Evolutionary conservation across 2,888 invertebrate genomes (phyloP), one percentile per base, ranked within the genome.

Genomic region (Tenthredo notha): DNA sequence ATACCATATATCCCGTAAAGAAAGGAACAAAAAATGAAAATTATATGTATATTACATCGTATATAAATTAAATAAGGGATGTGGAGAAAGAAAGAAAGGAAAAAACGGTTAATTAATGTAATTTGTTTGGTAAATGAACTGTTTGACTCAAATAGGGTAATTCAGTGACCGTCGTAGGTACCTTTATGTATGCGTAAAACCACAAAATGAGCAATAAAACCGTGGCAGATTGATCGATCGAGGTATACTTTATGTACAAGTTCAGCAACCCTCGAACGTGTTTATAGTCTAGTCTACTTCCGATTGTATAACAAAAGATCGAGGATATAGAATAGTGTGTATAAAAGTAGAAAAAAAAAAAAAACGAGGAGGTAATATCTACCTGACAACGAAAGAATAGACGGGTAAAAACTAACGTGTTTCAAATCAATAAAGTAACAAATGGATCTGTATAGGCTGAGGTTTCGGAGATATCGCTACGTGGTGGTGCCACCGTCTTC

Each of bases 201-300:
- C 43, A 40, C 77, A 21, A 50, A 54, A 77, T 40, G 80, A 40
- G 10, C 43, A 61, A 80, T 61, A 61, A 80, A 40, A 80, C 40
- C 37, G 58, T 37, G 21, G 21, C 61, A 10, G 25, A 40, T 43
- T 21, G 61, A 80, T 80, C 61, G 40, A 80, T 80, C 61, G 40
- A 75, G n/a, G 54, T 50, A 6, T 54, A 7, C 7, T 2, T 7
- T 7, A 37, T 37, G 54, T 54, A 54, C 15, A 43, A 40, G 37
- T 61, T 65, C 12, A 58, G 80, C 80, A n/a, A 80, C 61, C 80
- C 80, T 40, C 58, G 37, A 58, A 80, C 61, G 37, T 80, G 80
- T 61, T 61, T 37, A 61, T 37, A 58, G 61, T 80, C 61, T 61
- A 61, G 61, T 40, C 80, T 40, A 40, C 40, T 80, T 47, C 61